Evolutionary conservation across 2,797 vertebrate genomes (phyloP).

Genomic region (Rhinatrema bivittatum): DNA sequence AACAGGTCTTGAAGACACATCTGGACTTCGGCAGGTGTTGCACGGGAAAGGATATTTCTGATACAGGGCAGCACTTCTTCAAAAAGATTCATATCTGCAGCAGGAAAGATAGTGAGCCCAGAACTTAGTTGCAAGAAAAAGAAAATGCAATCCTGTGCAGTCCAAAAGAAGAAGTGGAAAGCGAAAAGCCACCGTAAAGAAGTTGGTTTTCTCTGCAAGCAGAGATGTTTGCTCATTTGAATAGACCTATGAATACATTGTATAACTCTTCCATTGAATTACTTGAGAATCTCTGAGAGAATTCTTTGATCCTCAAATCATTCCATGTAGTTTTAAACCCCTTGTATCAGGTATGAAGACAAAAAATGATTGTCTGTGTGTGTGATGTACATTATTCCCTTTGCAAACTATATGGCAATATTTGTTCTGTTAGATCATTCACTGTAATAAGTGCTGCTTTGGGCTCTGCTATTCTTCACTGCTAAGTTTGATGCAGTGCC

Average conservation of each 20-base stretch:
- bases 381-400: no score
- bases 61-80: slow-evolving; percentile 52
- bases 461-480: no score
- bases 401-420: no score
- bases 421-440: no score
- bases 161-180: slow-evolving; percentile 50
- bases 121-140: neutral
- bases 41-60: slow-evolving; percentile 37
- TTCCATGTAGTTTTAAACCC: no score
- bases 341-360: no score
- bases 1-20: slow-evolving; percentile 45
- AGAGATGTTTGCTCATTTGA: slow-evolving; percentile 43
- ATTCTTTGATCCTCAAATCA: no score
- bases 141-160: slow-evolving; percentile 5
- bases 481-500: no score
- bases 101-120: neutral
- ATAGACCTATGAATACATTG: neutral
- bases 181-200: slow-evolving; percentile 9
- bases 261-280: no score
- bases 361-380: no score
- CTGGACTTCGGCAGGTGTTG: slow-evolving; percentile 31
- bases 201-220: slow-evolving; percentile 9
- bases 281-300: no score
- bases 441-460: no score
- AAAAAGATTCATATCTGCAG: slow-evolving; percentile 51